Base-by-base conservation (phyloP, 2,888 invertebrate species). In the Drepana falcataria region DNA sequence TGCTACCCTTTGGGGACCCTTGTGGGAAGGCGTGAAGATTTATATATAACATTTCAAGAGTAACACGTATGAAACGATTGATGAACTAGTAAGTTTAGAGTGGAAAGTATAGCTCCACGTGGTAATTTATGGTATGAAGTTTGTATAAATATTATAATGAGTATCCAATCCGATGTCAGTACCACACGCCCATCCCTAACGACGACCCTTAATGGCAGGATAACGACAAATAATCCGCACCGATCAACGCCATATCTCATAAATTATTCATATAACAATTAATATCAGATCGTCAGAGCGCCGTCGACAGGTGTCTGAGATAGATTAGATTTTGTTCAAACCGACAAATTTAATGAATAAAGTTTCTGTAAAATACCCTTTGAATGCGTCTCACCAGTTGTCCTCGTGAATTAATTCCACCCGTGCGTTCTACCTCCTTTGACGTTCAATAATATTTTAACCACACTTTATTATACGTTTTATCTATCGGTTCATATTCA, bases 181-280 rank as follows among this genome's bases (percentile, higher is more conserved):
- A 44, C 6, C 44, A 9, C 44, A 44, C 44, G 9, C 44, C 44
- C 33, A 35, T 49, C 6, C 61, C 66, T 77, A 77, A 79, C 73
- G 75, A 75, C 71, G 69, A 64, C 63, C 60, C 68, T 70, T 83
- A 84, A 85, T 84, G 81, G 77, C 60, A 64, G 77, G 74, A 77
- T 79, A 79, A 78, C 75, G 80, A 75, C 74, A 77, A 80, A 82
- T 85, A 85, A 84, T 81, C 81, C 75, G 48, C 58, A 58, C 66
- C 72, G 75, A 80, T 82, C 76, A 77, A 71, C 75, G 75, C 70
- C 71, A 76, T 71, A 75, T 73, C 79, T 83, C 76, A 84, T 85
- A 75, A 85, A 86, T 85, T 80, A 86, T 85, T 84, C 81, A 83
- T 73, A 65, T 65, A 63, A 69, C 71, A 72, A 73, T 74, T 74